Evolutionary conservation across 1,140 invertebrate genomes (phyloP), one percentile per base, ranked within the genome.

Genomic region (Drosophila jambulina): DNA sequence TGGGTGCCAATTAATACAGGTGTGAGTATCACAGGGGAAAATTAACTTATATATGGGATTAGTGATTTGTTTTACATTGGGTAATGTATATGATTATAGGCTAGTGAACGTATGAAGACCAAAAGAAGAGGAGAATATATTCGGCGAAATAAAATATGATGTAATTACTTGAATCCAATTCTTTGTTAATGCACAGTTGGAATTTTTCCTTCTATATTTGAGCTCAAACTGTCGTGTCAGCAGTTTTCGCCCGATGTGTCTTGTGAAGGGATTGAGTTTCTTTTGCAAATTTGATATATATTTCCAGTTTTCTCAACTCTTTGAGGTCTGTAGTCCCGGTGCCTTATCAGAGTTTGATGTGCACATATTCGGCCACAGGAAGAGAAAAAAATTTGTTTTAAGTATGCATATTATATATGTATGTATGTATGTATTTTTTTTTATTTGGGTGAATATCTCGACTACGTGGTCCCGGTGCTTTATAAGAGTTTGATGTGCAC

Each of bases 401-500:
- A n/a, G n/a, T n/a, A n/a, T n/a, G n/a, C n/a, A n/a, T n/a, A n/a
- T n/a, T n/a, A n/a, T n/a, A n/a, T n/a, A n/a, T n/a, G n/a, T n/a
- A n/a, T n/a, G n/a, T n/a, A n/a, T n/a, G n/a, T n/a, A n/a, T n/a
- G n/a, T n/a, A n/a, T n/a, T n/a, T n/a, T 40, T 40, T n/a, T 40
- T n/a, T 5, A 6, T 32, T 51, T 51, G 7, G 7, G 48, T 49
- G 23, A 29, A 29, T 49, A 19, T 51, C 3, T 32, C 9, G 17
- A n/a, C 10, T 15, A 53, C 13, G 51, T 36, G 19, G 19, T 34
- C 48, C 48, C 48, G 27, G 48, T 51, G 27, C 48, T 4, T 51
- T 53, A 53, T 34, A 12, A 19, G 51, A n/a, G 27, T 53, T 53
- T 53, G 51, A 34, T 36, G 10, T 53, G 51, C 51, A 36, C 51